Evolutionary conservation across 2,113 vertebrate genomes (phyloP).

Genomic region (Condylura cristata): DNA sequence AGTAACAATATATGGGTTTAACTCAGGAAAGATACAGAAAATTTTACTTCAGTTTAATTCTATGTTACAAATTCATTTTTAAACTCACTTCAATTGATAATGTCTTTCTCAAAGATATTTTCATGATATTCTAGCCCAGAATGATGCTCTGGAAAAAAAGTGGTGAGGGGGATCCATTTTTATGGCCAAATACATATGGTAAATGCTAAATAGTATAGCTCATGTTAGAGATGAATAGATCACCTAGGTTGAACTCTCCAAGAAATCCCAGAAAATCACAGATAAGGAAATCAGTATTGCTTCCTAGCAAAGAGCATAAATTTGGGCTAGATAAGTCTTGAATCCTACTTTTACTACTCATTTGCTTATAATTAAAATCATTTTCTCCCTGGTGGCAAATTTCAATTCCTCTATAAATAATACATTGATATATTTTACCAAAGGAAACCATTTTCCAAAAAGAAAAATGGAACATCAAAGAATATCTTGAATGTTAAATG

Average conservation of each 20-base stretch:
- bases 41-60: neutral
- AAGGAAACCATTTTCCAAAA: conserved; percentile 4
- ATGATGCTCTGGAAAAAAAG: neutral
- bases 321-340: neutral
- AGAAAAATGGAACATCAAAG: neutral
- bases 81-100: neutral
- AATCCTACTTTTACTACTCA: neutral
- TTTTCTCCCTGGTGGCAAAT: neutral
- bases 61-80: conserved; percentile 12
- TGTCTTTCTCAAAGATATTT: neutral
- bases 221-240: neutral
- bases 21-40: neutral
- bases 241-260: neutral
- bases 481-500: neutral
- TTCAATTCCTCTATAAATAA: conserved; percentile 4
- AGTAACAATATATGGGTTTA: neutral
- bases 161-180: neutral
- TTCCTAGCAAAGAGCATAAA: neutral
- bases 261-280: neutral
- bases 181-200: neutral
- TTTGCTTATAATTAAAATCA: neutral
- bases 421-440: neutral
- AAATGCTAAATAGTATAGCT: neutral
- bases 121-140: neutral
- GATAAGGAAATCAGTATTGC: neutral